Evolutionary conservation across 2,797 vertebrate genomes (phyloP), one percentile per base, ranked within the genome.

Genomic region (Mormyrops boulengeri): DNA sequence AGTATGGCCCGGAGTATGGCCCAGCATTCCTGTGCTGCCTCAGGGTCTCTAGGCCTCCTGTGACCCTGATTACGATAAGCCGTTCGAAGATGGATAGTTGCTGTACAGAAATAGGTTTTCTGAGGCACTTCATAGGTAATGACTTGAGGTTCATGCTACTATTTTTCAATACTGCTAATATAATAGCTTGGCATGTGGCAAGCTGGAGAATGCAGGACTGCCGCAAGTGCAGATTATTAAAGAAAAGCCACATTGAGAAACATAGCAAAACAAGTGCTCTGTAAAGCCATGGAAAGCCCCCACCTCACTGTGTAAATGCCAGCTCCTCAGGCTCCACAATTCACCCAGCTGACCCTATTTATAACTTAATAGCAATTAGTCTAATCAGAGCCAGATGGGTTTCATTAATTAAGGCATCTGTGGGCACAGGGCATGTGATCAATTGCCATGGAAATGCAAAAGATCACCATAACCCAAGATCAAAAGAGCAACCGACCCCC

Each of bases 401-500:
- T 80, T 80, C 73, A 41, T 80, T 80, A 41, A 80, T 80, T 80
- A 80, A 38, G 73, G 17, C 73, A 80, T 80, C 73, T 80, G 73
- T 80, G 73, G 73, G 34, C 73, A 80, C 26, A n/a, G 73, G 73
- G 73, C 73, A 41, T 44, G 14, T 44, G 34, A 80, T 80, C 34
- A 80, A 19, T 80, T 80, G 73, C 73, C 73, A 80, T 80, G 73
- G 73, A 80, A 80, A 80, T 80, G 85, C 55, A 50, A 34, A 53
- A 26, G n/a, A 53, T 86, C 52, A 19, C 44, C 84, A 26, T 50
- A 80, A 80, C 73, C 38, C 73, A 44, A 80, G 73, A 80, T 44
- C 34, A 44, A 80, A 80, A 38, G 38, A 80, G 73, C 38, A 80
- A 17, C 73, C 73, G 19, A n/a, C 30, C 5, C 73, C 14, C 26